A percentile compares a stretch with the other conserved stretches of the same genome.
These are phyloP conservation scores for Lepidochitona cinerea DNA, from an alignment of 2,888 invertebrate genomes.

Conservation along the genomic window DNA sequence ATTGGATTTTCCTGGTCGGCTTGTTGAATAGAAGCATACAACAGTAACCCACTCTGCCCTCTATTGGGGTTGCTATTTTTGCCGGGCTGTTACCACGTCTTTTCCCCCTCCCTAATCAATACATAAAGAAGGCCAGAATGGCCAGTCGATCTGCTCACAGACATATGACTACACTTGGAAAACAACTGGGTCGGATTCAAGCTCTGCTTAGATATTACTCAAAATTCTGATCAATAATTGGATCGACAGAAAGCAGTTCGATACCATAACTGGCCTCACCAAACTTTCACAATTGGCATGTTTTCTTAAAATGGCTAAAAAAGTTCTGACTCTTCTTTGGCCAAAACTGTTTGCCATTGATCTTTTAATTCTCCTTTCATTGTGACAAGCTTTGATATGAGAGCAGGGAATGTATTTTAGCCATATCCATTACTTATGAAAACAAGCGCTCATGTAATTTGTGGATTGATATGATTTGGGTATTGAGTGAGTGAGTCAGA, in stretches of 20 bases:
- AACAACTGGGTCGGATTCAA: constrained; percentile 5
- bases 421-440: constrained; percentile 7
- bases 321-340: background rate
- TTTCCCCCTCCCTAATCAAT: constrained; percentile 1
- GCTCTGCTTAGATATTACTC: constrained; percentile 4
- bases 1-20: background rate
- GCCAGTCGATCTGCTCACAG: background rate
- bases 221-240: background rate
- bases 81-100: constrained; percentile 7
- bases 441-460: background rate
- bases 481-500: background rate
- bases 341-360: background rate
- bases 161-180: constrained; percentile 7
- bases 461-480: background rate
- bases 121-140: background rate
- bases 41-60: background rate
- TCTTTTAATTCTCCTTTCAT: too few relatives aligned
- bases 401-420: background rate
- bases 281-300: background rate
- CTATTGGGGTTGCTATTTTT: constrained; percentile 8
- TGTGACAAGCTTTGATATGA: too few relatives aligned
- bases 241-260: background rate
- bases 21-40: background rate
- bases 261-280: background rate
- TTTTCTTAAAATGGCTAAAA: background rate